Conservation (phyloP, 2,113 vertebrate species). For the Chloropsis hardwickii region DNA sequence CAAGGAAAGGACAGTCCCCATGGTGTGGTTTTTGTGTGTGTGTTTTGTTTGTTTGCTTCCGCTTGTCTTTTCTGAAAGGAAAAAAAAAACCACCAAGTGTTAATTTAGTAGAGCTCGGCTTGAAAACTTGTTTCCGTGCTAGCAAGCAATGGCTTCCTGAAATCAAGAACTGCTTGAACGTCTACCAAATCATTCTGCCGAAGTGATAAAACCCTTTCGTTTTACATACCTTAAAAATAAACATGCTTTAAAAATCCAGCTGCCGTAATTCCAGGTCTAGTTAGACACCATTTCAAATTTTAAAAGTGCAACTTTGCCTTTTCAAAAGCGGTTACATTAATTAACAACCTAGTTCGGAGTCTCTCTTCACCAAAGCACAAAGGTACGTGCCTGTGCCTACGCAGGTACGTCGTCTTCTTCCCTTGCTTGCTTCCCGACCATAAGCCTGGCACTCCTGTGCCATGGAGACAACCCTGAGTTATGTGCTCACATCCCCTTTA, state of each 20-base stretch:
- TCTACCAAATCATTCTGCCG: background rate
- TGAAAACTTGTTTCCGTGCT: conserved; percentile 14
- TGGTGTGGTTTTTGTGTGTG: background rate
- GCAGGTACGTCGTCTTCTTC: background rate
- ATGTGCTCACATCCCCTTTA: background rate
- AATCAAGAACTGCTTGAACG: background rate
- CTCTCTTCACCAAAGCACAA: background rate
- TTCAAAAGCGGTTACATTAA: background rate
- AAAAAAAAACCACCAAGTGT: background rate
- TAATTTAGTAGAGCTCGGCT: background rate
- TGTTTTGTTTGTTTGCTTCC: background rate
- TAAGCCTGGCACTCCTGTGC: background rate
- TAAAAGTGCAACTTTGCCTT: background rate
- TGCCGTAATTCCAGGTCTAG: background rate
- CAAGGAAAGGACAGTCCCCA: background rate
- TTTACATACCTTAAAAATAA: background rate
- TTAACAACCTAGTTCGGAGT: background rate
- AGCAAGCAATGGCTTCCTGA: conserved; percentile 2
- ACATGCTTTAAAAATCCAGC: background rate
- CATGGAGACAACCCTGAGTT: background rate
- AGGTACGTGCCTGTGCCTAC: background rate
- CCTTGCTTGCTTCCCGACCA: rapidly evolving
- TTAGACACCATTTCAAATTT: background rate
- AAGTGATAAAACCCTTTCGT: background rate
- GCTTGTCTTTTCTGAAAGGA: background rate